A percentile compares a stretch with the other conserved stretches of the same genome.
Conservation (phyloP, 2,797 vertebrate genomes). For the Malurus leucopterus region DNA sequence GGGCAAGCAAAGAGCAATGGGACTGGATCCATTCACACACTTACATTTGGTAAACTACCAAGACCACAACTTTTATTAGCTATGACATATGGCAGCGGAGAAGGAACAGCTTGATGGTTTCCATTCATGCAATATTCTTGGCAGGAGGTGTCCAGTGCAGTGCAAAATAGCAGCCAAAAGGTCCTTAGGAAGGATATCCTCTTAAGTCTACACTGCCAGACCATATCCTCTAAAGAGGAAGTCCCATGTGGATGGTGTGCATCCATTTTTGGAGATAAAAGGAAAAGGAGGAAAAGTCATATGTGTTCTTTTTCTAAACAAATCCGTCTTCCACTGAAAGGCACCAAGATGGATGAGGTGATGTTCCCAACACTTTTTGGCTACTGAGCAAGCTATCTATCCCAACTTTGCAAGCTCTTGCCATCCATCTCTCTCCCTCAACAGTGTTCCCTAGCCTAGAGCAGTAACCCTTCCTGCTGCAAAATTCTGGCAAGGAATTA, state of each 20-base stretch:
- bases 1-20: background rate
- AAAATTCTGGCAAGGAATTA: background rate
- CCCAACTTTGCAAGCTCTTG: background rate
- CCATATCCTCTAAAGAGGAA: background rate
- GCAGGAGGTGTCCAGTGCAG: background rate
- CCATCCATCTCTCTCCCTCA: background rate
- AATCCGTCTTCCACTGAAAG: background rate
- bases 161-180: background rate
- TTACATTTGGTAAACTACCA: background rate
- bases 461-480: background rate
- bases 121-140: background rate
- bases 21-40: background rate
- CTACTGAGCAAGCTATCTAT: background rate
- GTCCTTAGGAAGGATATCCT: background rate
- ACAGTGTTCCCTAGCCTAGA: background rate
- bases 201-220: background rate
- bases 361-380: background rate
- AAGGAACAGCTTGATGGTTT: constrained; percentile 16
- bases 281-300: background rate
- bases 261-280: background rate
- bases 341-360: background rate
- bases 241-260: background rate
- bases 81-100: background rate
- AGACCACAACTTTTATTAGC: background rate
- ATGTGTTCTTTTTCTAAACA: background rate